Base-by-base conservation (phyloP, 2,888 invertebrate genomes). In the Thecocarcelia acutangulata region DNA sequence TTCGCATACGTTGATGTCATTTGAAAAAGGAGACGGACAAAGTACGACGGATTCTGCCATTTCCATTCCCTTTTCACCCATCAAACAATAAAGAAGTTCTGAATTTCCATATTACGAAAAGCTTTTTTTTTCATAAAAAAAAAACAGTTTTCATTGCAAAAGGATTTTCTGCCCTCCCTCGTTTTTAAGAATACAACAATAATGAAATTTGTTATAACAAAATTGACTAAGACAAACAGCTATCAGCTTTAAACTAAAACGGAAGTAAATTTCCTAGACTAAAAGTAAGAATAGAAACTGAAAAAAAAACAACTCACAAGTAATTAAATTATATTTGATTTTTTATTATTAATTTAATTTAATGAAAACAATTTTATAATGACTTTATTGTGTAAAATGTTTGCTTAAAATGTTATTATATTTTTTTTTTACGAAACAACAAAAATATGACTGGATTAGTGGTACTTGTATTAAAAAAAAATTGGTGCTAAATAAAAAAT, bases 201-300 rank as follows among this genome's bases (percentile, higher is more conserved):
- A 11, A 40, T 19, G 46, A 66, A 52, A 24, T 33, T n/a, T 15
- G 15, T 28, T 19, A 8, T 11, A 21, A 28, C 24, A 37, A 58
- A 59, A 19, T 52, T 58, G 24, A 28, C 50, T 61, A 28, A 44
- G 46, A 54, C 56, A 64, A 56, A 56, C 46, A 54, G 46, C 9
- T 58, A 50, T 28, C 33, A 61, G 42, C 11, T 37, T 46, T 28
- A 15, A 56, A 40, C 52, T 42, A 48, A 82, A 74, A 82, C 81
- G 81, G 81, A 82, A 82, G 81, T 82, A 74, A 74, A 74, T 66
- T 74, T 74, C 28, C 40, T 28, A 66, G 68, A 52, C 58, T 64
- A 56, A 37, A 42, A 64, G 58, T 64, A 68, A 48, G 12, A 58
- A 40, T 66, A 52, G 61, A 54, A 59, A 61, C 12, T n/a, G 21